Base-by-base conservation (phyloP, 2,888 invertebrate genomes). In the Blomia tropicalis region DNA sequence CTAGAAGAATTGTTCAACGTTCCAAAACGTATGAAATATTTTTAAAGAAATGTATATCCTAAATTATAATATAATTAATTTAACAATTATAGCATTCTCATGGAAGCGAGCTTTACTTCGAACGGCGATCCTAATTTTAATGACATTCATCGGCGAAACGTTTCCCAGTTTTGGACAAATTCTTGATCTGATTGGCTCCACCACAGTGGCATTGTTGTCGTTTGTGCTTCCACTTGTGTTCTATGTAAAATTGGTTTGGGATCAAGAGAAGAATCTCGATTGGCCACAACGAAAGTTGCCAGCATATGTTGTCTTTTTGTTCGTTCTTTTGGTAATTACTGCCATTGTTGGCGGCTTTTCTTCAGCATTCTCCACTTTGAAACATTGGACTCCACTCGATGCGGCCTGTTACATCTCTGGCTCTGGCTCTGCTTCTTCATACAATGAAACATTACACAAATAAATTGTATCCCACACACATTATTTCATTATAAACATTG, bases 141-240 rank as follows among this genome's bases (percentile, higher is more conserved):
- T 84, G 0, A 80, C 90, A 4, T 79, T 86, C 31, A 76, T 89
- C 2, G 87, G 85, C 0, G 87, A 87, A 73, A 79, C 84, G 0
- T 82, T 90, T 0, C 89, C 91, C 1, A 79, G 83, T 66, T 89
- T 91, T 71, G 88, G 89, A 70, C 77, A 87, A 23, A 83, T 90
- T 14, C 84, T 90, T 82, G 83, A 87, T 1, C 75, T 90, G 0
- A 81, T 90, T 11, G 90, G 91, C 0, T 88, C 87, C 3, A 83
- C 86, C 0, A 77, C 90, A 3, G 84, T 84, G 0, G 86, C 87
- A 0, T 85, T 89, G 0, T 58, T 62, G 62, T n/a, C 56, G 11
- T 56, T 56, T 56, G 29, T 56, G n/a, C 17, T 56, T 2, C 56
- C 56, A 36, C 56, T 30, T n/a, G 2, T 56, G 3, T 56, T 56